Evolutionary conservation across 2,888 invertebrate species (phyloP).

Genomic region (Strigamia maritima): DNA sequence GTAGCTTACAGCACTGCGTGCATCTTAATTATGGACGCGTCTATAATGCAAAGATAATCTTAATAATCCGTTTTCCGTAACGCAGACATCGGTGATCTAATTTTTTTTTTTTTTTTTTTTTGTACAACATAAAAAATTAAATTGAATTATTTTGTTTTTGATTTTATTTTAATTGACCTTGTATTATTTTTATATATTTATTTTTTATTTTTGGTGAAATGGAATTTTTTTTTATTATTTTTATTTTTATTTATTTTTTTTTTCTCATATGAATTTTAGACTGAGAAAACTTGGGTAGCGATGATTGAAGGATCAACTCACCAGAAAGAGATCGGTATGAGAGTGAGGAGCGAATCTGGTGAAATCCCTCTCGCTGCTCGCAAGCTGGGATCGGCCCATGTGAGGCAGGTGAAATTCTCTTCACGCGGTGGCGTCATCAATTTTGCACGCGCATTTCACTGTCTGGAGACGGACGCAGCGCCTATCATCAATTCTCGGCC

Average conservation of each 20-base stretch:
- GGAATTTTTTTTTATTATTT: not conserved
- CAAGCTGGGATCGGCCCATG: not conserved
- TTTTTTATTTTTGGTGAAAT: not conserved
- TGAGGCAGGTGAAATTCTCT: not conserved
- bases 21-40: not conserved
- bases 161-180: no score
- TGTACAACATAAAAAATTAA: not conserved
- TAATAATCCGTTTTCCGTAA: not conserved
- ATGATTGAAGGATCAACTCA: slow-evolving; percentile 4
- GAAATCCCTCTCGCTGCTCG: not conserved
- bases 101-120: not conserved
- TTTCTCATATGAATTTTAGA: not conserved
- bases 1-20: not conserved
- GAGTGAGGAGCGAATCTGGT: not conserved
- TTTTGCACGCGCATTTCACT: not conserved
- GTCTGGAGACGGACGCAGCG: not conserved
- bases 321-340: not conserved
- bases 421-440: not conserved
- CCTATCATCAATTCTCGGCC: not conserved
- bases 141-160: not conserved
- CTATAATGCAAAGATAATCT: not conserved
- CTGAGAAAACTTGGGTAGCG: not conserved
- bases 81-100: not conserved
- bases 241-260: not conserved
- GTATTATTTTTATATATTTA: no score